Base-by-base conservation (phyloP, 2,797 vertebrate genomes). In the Xenopus petersii region DNA sequence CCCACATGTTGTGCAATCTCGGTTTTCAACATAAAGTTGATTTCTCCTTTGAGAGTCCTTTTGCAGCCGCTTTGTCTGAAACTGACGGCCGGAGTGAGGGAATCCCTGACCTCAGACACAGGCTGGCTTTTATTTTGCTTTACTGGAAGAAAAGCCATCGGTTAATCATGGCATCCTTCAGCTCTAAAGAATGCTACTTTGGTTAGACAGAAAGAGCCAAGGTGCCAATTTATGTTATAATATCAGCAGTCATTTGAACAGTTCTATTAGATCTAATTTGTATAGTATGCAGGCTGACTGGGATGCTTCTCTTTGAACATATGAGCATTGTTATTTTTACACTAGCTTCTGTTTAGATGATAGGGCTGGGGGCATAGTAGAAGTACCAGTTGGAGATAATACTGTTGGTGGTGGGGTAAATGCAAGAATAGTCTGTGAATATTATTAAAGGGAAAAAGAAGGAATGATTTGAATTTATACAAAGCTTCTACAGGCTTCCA, bases 21-120 rank as follows among this genome's bases (percentile, higher is more conserved):
- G 46, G 48, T 26, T 63, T 16, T 62, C 67, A 58, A 71, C 10
- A 63, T 47, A 24, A 56, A 26, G 13, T 10, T 64, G 46, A 64
- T 58, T 33, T 15, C 33, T 67, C 54, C 36, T 73, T 64, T 49
- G 64, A 70, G 75, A 73, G 46, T 42, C 24, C n/a, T 2, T 5
- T 10, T 64, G 71, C 36, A 65, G 60, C 66, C 76, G 17, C 42
- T 49, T 36, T 59, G 76, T 77, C 70, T 77, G 58, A 17, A 58
- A 16, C 13, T 42, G n/a, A 49, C 46, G 6, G 33, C 36, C 66
- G 36, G 30, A 66, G 24, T 12, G 21, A 58, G 70, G 71, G 60
- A 69, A 64, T 78, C 60, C 71, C 71, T 69, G 70, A 78, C 49
- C 51, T 59, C 42, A 47, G 21, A 17, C 16, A 65, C 46, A 66